Percentiles rank a stretch among this genome's conserved stretches.
Evolutionary conservation across 2,888 invertebrate species (phyloP).

Genomic region (Digitonthophagus gazella): DNA sequence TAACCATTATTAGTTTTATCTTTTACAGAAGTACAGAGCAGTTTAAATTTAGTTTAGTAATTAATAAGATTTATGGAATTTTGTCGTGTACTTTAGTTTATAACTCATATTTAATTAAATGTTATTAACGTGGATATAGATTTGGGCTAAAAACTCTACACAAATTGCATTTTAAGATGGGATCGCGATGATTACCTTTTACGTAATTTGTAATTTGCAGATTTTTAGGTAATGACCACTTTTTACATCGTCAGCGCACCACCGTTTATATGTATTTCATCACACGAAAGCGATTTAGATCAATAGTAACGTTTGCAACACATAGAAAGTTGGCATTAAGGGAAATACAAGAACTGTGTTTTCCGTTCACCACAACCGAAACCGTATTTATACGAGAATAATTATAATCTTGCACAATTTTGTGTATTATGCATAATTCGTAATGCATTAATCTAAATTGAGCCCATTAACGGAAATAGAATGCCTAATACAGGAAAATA

Average conservation of each 20-base stretch:
- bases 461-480: no score
- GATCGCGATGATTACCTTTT: background rate
- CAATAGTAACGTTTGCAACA: background rate
- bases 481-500: no score
- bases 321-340: background rate
- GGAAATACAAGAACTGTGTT: background rate
- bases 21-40: no score
- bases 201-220: background rate
- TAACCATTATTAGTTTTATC: no score
- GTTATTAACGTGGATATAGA: background rate
- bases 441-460: no score
- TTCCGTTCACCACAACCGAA: background rate
- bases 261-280: background rate
- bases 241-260: background rate
- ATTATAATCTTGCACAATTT: background rate
- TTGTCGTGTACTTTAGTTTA: no score
- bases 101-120: no score
- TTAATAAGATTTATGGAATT: no score
- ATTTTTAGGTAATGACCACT: background rate
- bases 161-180: background rate
- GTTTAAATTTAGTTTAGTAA: no score
- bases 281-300: background rate
- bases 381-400: background rate
- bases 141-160: background rate
- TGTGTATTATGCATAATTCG: no score